Percentiles rank a stretch among this genome's conserved stretches.
Evolutionary conservation across 2,888 invertebrate species (phyloP).

Genomic region (Drosophila tanythrix): DNA sequence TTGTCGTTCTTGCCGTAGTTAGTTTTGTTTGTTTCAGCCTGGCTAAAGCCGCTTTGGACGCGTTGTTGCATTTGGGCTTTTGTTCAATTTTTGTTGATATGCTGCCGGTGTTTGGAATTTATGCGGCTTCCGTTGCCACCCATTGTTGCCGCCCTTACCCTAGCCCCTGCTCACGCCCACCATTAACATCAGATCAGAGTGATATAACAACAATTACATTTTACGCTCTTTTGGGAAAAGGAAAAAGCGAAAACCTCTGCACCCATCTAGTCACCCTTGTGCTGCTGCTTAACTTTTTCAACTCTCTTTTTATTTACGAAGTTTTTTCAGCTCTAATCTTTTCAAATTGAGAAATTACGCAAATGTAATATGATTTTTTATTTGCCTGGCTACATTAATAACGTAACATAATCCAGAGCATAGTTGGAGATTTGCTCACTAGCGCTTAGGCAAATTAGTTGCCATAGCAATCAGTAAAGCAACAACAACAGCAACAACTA

Average conservation of each 20-base stretch:
- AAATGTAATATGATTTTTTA: background rate
- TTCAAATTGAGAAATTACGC: background rate
- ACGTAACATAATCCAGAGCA: background rate
- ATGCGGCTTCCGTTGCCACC: constrained; percentile 70
- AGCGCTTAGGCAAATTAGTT: constrained; percentile 44
- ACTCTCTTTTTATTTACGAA: background rate
- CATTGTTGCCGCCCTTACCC: constrained; percentile 12
- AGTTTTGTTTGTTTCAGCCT: constrained; percentile 65
- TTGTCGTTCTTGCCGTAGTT: constrained; percentile 39
- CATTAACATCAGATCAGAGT: constrained; percentile 29
- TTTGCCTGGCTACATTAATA: constrained; percentile 1
- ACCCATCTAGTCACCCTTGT: background rate
- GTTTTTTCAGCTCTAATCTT: constrained; percentile 1
- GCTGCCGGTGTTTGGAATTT: constrained; percentile 75
- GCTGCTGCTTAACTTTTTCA: background rate
- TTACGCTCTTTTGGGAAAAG: constrained; percentile 32
- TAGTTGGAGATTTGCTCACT: constrained; percentile 6
- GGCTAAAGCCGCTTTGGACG: constrained; percentile 70
- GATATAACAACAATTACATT: constrained; percentile 47
- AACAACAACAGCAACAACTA: constrained; percentile 46
- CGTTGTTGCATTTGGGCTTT: constrained; percentile 58
- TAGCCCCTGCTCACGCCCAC: constrained; percentile 3
- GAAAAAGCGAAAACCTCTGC: background rate
- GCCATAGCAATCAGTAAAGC: constrained; percentile 40
- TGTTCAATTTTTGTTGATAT: constrained; percentile 59